phyloP scores from a whole-genome alignment of 2,113 vertebrate species.

The Vulpes ferrilata region DNA sequence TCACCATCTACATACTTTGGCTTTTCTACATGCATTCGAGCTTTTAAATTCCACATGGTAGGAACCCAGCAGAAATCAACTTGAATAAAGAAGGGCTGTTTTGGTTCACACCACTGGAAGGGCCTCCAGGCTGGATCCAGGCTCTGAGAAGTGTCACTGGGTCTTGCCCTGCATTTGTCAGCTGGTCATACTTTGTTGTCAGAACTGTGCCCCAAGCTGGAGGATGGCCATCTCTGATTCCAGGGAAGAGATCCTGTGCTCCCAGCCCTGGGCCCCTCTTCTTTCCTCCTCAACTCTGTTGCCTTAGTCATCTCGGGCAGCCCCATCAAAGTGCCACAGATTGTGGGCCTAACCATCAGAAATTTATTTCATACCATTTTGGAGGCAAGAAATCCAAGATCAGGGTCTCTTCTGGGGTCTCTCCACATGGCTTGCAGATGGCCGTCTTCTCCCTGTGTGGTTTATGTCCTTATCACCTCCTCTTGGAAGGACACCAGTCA shows the following conservation, averaged over 20 bases:
- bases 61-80: not conserved
- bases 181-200: not conserved
- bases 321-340: too few species aligned
- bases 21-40: not conserved
- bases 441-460: not conserved
- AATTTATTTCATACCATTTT: fast-evolving
- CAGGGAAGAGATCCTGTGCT: not conserved
- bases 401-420: not conserved
- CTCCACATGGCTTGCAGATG: not conserved
- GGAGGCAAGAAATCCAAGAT: too few species aligned
- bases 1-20: fast-evolving
- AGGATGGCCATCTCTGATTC: too few species aligned
- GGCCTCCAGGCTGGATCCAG: not conserved
- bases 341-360: not conserved
- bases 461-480: not conserved
- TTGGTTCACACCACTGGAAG: fast-evolving
- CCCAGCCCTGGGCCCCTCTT: not conserved
- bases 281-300: not conserved
- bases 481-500: fast-evolving
- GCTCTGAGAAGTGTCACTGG: not conserved
- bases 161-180: fast-evolving
- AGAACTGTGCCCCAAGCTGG: not conserved
- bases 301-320: not conserved
- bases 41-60: not conserved
- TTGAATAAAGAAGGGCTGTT: fast-evolving